Evolutionary conservation across 2,797 vertebrate genomes (phyloP), one percentile per base, ranked within the genome.

Genomic region (Chaunax sp.): DNA sequence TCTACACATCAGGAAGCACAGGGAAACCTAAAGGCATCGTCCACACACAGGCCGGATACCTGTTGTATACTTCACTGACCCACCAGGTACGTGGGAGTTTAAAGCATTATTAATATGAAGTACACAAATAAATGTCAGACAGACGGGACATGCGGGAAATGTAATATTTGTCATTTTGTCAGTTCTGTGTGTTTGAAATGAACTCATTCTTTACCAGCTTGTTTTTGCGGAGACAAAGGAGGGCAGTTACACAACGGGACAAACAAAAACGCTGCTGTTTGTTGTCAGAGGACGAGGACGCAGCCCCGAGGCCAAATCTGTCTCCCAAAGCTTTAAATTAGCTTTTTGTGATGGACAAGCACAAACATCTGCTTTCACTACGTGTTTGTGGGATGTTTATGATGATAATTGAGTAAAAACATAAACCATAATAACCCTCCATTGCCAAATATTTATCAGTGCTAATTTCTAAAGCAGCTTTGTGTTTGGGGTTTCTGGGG

Each of bases 1-100:
- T 98, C 16, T 97, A 98, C n/a, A 98, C 97, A 0, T 97, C 96
- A 0, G 96, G 97, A 50, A 98, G 97, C 80, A 98, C 97, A 0
- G 97, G 96, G 14, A 92, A 90, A 54, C 96, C 96, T 60, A 98
- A 98, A 89, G 97, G 97, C 33, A 81, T 98, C 0, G 91, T 98
- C 33, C 96, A 98, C 85, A 96, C 94, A 0, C 97, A 98, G 88
- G 96, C 96, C 0, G 96, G 96, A 30, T 98, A 97, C 84, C 90
- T 98, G 78, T 93, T 98, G 1, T 97, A 96, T 0, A 57, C 95
- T 0, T 90, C 96, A 0, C 6, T 96, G 76, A 97, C 96, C 0
- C 96, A 97, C 84, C 95, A 96, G 96, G 96, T 97, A 93, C n/a
- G 26, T 40, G 15, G 38, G 14, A 37, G 4, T 37, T 12, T 13